Evolutionary conservation across 2,113 vertebrate genomes (phyloP).

Genomic region (Nycticebus coucang): DNA sequence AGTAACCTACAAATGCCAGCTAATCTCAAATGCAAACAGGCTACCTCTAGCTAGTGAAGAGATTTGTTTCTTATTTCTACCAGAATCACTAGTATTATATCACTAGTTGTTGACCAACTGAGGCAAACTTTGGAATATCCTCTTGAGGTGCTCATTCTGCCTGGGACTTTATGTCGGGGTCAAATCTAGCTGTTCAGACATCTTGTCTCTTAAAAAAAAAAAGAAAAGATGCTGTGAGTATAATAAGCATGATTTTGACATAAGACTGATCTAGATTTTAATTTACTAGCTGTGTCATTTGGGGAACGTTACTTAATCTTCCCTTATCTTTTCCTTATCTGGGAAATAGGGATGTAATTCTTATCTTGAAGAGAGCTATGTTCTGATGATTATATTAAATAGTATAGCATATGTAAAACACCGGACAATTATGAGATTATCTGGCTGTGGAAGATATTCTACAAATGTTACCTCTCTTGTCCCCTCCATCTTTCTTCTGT

Average conservation of each 20-base stretch:
- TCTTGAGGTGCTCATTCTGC: not conserved
- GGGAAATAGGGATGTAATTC: slow-evolving; percentile 39
- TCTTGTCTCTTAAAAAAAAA: not conserved
- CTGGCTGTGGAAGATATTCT: not conserved
- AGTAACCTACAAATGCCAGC: slow-evolving; percentile 33
- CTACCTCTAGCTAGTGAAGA: not conserved
- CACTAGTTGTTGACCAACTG: not conserved
- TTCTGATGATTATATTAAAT: slow-evolving; percentile 50
- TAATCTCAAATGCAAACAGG: slow-evolving; percentile 49
- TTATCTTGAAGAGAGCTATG: slow-evolving; percentile 29
- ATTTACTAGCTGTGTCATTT: slow-evolving; percentile 55
- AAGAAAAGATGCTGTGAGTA: not conserved
- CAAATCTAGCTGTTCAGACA: slow-evolving; percentile 18
- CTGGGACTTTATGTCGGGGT: not conserved
- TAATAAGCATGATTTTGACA: slow-evolving; percentile 17
- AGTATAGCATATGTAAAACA: not conserved
- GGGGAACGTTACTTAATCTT: slow-evolving; percentile 51
- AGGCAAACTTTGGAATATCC: not conserved
- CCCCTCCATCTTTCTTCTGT: not conserved
- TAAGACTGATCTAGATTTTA: not conserved
- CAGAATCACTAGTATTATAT: not conserved
- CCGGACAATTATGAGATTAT: not conserved
- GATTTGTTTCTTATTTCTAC: slow-evolving; percentile 26
- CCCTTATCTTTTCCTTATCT: slow-evolving; percentile 55
- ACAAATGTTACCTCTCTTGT: not conserved